These are phyloP conservation scores for Hypomecis atomaria DNA, from an alignment of 2,888 invertebrate species.

Conservation along the genomic window DNA sequence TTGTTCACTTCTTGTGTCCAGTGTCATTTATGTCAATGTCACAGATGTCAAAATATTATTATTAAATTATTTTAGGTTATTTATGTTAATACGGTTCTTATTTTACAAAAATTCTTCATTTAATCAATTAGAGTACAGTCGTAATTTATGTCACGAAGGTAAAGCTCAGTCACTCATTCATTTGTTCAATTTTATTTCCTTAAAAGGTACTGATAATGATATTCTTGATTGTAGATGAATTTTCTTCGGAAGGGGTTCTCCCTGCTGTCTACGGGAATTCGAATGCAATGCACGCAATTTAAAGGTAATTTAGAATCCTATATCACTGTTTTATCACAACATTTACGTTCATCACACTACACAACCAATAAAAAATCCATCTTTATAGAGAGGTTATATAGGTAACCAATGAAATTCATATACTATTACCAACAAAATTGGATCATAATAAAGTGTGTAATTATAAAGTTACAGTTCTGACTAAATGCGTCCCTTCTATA, in stretches of 20 bases:
- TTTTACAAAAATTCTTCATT: neutral
- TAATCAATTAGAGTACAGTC: neutral
- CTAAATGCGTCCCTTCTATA: too few relatives aligned
- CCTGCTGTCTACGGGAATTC: conserved; percentile 65
- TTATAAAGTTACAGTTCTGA: too few relatives aligned
- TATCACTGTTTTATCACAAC: conserved; percentile 1
- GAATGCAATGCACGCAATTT: conserved; percentile 60
- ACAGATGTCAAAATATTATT: conserved; percentile 20
- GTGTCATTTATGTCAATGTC: conserved; percentile 8
- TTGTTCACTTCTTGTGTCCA: neutral
- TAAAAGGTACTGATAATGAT: neutral
- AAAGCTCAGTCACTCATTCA: neutral
- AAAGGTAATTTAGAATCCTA: conserved; percentile 54
- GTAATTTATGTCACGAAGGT: neutral
- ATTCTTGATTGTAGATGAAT: conserved; percentile 71
- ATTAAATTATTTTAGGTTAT: conserved; percentile 13
- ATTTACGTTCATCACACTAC: neutral
- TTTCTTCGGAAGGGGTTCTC: conserved; percentile 69
- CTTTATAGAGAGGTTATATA: neutral
- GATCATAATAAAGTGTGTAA: too few relatives aligned
- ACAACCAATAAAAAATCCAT: neutral
- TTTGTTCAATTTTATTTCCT: neutral
- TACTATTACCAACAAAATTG: too few relatives aligned
- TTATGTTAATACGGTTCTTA: neutral
- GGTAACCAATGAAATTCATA: too few relatives aligned